Percentiles rank a stretch among this genome's conserved stretches.
Conservation (phyloP, 2,888 invertebrate species). For the Pterostichus madidus region DNA sequence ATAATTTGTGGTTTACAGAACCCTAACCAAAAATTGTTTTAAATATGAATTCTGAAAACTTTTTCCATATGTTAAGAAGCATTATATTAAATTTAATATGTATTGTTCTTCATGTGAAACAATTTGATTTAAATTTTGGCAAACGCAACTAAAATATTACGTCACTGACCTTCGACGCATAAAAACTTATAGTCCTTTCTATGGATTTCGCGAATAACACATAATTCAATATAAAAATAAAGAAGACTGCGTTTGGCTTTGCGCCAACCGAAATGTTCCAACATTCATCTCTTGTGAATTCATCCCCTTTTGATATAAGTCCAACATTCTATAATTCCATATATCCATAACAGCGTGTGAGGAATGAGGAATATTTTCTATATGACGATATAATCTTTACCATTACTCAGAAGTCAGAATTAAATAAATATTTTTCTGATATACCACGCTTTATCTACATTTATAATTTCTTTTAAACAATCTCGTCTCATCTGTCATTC, state of each 20-base stretch:
- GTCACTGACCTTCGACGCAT: conserved; percentile 39
- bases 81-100: no score
- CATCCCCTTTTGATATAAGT: conserved; percentile 30
- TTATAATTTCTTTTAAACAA: no score
- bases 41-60: no score
- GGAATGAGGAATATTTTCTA: not conserved
- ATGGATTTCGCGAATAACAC: conserved; percentile 58
- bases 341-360: not conserved
- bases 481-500: no score
- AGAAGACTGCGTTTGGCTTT: conserved; percentile 46
- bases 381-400: conserved; percentile 6
- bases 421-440: not conserved
- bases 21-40: no score
- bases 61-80: no score
- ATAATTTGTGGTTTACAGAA: no score
- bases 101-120: no score
- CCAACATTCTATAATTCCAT: not conserved
- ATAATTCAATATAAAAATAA: conserved; percentile 63
- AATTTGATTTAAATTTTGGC: conserved; percentile 5
- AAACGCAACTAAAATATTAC: conserved; percentile 15
- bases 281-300: conserved; percentile 16
- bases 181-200: conserved; percentile 21
- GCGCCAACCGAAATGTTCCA: conserved; percentile 22
- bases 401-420: not conserved
- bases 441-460: no score